phyloP scores from a whole-genome alignment of 2,113 vertebrate species.

The Platanista minor region DNA sequence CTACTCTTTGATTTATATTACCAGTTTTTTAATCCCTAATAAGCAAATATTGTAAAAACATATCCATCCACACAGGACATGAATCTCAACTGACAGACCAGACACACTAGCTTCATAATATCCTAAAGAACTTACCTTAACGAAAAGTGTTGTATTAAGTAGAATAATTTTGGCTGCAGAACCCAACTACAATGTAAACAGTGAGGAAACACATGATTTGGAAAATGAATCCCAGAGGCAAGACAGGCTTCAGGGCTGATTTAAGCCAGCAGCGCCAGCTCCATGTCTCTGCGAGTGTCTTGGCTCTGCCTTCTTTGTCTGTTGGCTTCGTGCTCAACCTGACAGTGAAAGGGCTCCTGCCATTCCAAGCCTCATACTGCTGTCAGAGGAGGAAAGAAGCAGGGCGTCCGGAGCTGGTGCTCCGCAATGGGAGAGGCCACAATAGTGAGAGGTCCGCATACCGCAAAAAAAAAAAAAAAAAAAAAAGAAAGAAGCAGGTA shows the following conservation, averaged over 20 bases:
- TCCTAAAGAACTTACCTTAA: not conserved
- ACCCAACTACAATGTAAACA: not conserved
- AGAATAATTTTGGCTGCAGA: not conserved
- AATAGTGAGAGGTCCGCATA: too few relatives aligned
- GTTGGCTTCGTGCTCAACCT: not conserved
- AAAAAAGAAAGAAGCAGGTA: not conserved
- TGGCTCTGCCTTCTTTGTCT: not conserved
- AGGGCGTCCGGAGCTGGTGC: too few relatives aligned
- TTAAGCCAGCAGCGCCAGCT: not conserved
- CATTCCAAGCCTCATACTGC: not conserved
- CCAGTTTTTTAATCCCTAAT: not conserved
- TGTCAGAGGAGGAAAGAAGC: not conserved
- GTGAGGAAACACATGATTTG: not conserved
- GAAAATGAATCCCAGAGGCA: not conserved
- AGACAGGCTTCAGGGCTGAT: not conserved
- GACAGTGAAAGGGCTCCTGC: not conserved
- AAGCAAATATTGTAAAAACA: not conserved
- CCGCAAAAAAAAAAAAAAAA: too few relatives aligned
- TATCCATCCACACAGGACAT: not conserved
- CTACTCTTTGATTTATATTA: not conserved
- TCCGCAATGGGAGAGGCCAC: too few relatives aligned
- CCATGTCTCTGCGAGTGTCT: not conserved
- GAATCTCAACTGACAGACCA: not conserved
- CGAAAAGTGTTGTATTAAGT: not conserved
- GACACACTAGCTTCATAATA: not conserved